phyloP scores from a whole-genome alignment of 2,113 vertebrate species.

The Paraplagusia blochii region DNA sequence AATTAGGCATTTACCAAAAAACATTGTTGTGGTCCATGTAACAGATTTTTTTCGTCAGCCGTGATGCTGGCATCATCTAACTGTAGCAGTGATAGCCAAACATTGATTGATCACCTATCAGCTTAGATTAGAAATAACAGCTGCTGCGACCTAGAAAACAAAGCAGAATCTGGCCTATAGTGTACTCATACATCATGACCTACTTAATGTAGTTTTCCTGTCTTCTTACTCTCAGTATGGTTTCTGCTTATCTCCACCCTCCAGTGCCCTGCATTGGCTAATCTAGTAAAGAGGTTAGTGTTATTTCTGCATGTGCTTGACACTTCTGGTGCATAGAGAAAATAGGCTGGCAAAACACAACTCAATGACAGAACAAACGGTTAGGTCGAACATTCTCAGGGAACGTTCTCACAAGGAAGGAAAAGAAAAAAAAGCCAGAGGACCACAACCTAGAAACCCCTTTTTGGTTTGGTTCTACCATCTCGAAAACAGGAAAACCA shows the following conservation, averaged over 20 bases:
- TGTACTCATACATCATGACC: slow-evolving; percentile 70
- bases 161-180: slow-evolving; percentile 52
- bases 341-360: slow-evolving; percentile 36
- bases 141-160: slow-evolving; percentile 72
- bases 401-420: slow-evolving; percentile 17
- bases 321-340: slow-evolving; percentile 59
- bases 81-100: slow-evolving; percentile 44
- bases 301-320: slow-evolving; percentile 59
- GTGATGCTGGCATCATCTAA: slow-evolving; percentile 18
- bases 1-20: slow-evolving; percentile 63
- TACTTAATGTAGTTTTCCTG: slow-evolving; percentile 72
- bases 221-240: slow-evolving; percentile 53
- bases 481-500: slow-evolving; percentile 80
- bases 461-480: slow-evolving; percentile 56
- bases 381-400: slow-evolving; percentile 38
- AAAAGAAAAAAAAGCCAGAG: slow-evolving; percentile 41
- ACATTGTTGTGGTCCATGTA: slow-evolving; percentile 7
- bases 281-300: slow-evolving; percentile 58
- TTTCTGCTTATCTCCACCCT: slow-evolving; percentile 56
- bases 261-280: slow-evolving; percentile 42
- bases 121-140: slow-evolving; percentile 51
- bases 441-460: slow-evolving; percentile 81
- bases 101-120: slow-evolving; percentile 61
- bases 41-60: slow-evolving; percentile 33
- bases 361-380: slow-evolving; percentile 41